A percentile compares a stretch with the other conserved stretches of the same genome.
phyloP scores from a whole-genome alignment of 1,140 invertebrate species.

The Pollicipes pollicipes region DNA sequence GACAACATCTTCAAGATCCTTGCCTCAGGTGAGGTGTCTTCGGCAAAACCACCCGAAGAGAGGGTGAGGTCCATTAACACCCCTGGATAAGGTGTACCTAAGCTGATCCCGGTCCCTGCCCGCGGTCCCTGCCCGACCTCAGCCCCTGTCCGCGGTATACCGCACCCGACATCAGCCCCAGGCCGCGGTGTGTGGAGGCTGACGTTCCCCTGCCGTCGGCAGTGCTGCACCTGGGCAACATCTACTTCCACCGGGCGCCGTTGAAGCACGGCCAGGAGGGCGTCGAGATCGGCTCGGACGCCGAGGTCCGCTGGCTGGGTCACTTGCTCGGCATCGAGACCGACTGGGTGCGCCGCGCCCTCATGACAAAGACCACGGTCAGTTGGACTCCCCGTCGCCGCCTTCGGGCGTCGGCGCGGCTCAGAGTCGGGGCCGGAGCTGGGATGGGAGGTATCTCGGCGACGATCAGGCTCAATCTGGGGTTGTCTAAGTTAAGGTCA shows the following conservation, averaged over 20 bases:
- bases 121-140: neutral
- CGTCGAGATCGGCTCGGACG: conserved; percentile 83
- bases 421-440: no score
- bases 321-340: conserved; percentile 71
- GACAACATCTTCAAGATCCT: conserved; percentile 83
- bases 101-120: no score
- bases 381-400: no score
- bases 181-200: neutral
- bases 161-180: neutral
- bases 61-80: no score
- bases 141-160: neutral
- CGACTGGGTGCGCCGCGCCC: conserved; percentile 65
- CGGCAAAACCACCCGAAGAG: no score
- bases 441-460: no score
- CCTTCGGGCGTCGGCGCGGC: no score
- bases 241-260: conserved; percentile 84
- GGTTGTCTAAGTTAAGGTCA: no score
- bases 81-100: no score
- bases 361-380: conserved; percentile 80
- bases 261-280: conserved; percentile 80
- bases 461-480: no score
- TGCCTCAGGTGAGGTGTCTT: conserved; percentile 57
- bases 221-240: conserved; percentile 79
- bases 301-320: conserved; percentile 89
- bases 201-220: conserved; percentile 10